Evolutionary conservation across 2,888 invertebrate species (phyloP).

Genomic region (Auanema freiburgensis): DNA sequence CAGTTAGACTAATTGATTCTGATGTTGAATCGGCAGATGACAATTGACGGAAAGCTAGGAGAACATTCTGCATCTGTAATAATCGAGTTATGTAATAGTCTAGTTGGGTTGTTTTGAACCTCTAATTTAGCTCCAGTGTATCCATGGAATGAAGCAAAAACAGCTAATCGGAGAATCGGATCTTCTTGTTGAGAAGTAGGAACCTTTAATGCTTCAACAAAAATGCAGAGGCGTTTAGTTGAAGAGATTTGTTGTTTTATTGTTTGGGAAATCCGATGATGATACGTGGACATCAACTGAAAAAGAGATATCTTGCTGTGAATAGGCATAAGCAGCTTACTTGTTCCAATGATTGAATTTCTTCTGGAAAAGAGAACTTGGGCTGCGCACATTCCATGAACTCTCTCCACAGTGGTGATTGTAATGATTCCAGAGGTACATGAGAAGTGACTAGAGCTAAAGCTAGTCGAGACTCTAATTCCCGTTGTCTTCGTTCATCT

Average conservation of each 20-base stretch:
- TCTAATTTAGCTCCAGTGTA: constrained; percentile 30
- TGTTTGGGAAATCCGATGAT: constrained; percentile 26
- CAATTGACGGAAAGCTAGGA: constrained; percentile 32
- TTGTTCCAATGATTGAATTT: constrained; percentile 32
- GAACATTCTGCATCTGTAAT: constrained; percentile 26
- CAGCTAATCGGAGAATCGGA: constrained; percentile 5
- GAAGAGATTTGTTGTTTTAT: constrained; percentile 15
- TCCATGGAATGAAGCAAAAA: constrained; percentile 28
- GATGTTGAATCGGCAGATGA: constrained; percentile 8
- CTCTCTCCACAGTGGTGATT: constrained; percentile 49
- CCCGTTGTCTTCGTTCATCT: constrained; percentile 45
- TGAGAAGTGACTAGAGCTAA: constrained; percentile 40
- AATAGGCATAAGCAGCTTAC: constrained; percentile 7
- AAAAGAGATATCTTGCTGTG: not conserved
- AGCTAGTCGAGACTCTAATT: constrained; percentile 22
- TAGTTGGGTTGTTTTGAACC: constrained; percentile 3
- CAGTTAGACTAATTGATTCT: constrained; percentile 20
- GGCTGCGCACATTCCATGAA: constrained; percentile 54
- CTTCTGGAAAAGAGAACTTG: constrained; percentile 49
- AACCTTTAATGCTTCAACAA: constrained; percentile 13
- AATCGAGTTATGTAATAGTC: not conserved
- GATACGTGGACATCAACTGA: constrained; percentile 19
- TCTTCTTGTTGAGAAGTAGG: constrained; percentile 9
- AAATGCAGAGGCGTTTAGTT: constrained; percentile 6
- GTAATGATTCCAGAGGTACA: constrained; percentile 30